phyloP scores from a whole-genome alignment of 2,888 invertebrate species.

The Periphyllus acericola region DNA sequence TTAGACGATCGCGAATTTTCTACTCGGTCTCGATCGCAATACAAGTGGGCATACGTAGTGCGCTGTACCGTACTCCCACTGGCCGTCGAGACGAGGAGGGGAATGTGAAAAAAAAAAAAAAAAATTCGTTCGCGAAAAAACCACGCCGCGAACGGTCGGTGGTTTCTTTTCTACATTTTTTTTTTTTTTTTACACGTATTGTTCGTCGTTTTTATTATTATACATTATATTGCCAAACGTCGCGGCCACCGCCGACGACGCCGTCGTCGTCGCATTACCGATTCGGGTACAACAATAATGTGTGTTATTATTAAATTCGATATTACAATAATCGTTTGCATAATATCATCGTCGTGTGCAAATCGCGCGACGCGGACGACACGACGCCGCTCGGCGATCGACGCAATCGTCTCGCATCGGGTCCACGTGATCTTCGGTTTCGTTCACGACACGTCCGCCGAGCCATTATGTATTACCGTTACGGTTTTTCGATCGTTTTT shows the following conservation, averaged over 20 bases:
- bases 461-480: too few relatives aligned
- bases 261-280: too few relatives aligned
- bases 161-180: not conserved
- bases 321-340: not conserved
- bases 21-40: not conserved
- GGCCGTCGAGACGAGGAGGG: not conserved
- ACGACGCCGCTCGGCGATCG: not conserved
- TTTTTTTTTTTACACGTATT: not conserved
- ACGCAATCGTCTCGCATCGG: not conserved
- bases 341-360: not conserved
- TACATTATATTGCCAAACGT: too few relatives aligned
- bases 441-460: too few relatives aligned
- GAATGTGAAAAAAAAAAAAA: not conserved
- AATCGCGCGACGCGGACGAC: not conserved
- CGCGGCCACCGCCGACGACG: too few relatives aligned
- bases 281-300: too few relatives aligned
- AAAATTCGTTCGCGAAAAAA: not conserved
- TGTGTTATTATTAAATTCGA: not conserved
- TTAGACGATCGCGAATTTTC: slow-evolving; percentile 57
- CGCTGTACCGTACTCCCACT: slow-evolving; percentile 11
- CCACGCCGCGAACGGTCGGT: not conserved
- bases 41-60: not conserved
- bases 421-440: not conserved
- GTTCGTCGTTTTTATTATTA: not conserved
- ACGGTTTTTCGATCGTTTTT: too few relatives aligned